Conservation (phyloP, 37 sponge, comb jelly and placozoan species). For the Eunapius fragilis region DNA sequence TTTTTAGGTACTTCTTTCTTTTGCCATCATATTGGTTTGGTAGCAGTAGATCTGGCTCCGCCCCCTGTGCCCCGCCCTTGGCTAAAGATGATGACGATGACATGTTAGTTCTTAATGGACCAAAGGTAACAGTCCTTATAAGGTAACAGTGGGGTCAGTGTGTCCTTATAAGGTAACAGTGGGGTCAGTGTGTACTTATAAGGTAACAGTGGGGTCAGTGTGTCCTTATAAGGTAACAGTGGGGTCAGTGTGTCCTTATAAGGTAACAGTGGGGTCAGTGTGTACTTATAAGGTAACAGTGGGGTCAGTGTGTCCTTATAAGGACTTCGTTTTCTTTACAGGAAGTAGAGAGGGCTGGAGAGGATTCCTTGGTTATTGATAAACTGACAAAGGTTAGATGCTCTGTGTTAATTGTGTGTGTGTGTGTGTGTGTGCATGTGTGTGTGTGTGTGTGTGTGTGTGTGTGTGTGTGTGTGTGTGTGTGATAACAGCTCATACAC, state of each 20-base stretch:
- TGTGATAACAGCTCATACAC: background rate
- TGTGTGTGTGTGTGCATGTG: background rate
- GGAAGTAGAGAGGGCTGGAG: background rate
- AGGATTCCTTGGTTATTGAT: background rate
- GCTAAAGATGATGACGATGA: conserved; percentile 2
- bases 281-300: too few species aligned
- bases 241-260: too few species aligned
- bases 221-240: too few species aligned
- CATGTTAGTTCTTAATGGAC: background rate
- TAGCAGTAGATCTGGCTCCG: background rate
- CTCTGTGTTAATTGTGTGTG: background rate
- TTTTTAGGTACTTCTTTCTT: conserved; percentile 63
- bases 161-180: too few species aligned
- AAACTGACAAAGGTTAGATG: background rate
- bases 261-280: too few species aligned
- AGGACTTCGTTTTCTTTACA: background rate
- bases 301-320: background rate
- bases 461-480: background rate
- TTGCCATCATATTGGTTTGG: conserved; percentile 64
- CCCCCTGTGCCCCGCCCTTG: background rate
- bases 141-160: too few species aligned
- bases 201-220: too few species aligned
- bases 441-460: background rate
- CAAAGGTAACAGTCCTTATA: too few species aligned
- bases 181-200: too few species aligned